Base-by-base conservation (phyloP, 2,113 vertebrate genomes). In the Barnardius zonarius region DNA sequence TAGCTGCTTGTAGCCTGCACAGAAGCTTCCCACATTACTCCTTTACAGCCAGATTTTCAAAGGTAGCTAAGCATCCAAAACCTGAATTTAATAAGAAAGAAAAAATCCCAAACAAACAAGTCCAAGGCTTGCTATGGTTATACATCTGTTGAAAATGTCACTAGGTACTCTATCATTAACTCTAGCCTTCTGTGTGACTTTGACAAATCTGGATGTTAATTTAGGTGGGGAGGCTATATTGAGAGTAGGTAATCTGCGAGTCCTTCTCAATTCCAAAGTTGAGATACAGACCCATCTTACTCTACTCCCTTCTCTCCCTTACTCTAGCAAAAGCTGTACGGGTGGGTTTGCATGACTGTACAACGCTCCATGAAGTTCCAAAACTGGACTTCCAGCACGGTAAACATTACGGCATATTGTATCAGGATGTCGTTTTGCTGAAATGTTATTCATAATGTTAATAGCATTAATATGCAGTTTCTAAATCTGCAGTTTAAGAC, bases 1-100 rank as follows among this genome's bases (percentile, higher is more conserved):
- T 20, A 94, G 59, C 52, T 93, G 67, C 70, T 83, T 90, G 70
- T 41, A 92, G 67, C 68, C 46, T 70, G 28, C 90, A 88, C 13
- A 88, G 54, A 74, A 81, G 59, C 24, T 86, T 88, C 63, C 63
- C 66, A 59, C 37, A 22, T 46, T 73, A 62, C 6, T 51, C 43
- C 18, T 67, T 87, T 27, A 69, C 2, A 75, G 48, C 2, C n/a
- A 83, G 8, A 66, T 68, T 87, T 87, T 95, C 76, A 88, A 76
- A 94, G 49, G 46, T 48, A 75, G 27, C 72, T 74, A 80, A 82
- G 44, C 31, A 87, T 49, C 27, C 49, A 74, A 88, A 91, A 43
- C 2, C 11, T 83, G 39, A 61, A 69, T 39, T 57, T 61, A 89
- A 76, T 44, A 11, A 37, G 72, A 78, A 82, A 63, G 4, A 24